Evolutionary conservation across 2,113 vertebrate species (phyloP).

Genomic region (Dipodomys ordii): DNA sequence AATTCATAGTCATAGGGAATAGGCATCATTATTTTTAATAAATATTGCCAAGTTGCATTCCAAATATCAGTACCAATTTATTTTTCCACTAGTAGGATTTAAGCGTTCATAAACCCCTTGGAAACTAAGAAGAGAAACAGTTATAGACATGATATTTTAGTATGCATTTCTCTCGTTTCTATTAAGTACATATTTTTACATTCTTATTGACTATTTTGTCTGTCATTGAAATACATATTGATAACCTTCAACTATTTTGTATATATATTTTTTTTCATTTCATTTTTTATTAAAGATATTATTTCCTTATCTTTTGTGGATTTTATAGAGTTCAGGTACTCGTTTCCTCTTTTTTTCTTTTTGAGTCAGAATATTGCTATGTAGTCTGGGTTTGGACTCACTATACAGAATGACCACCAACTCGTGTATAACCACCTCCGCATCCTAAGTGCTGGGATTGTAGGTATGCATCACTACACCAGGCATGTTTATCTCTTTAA

Average conservation of each 20-base stretch:
- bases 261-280: slow-evolving; percentile 1
- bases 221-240: background rate
- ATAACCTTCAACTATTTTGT: background rate
- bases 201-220: background rate
- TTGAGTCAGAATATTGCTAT: too few relatives aligned
- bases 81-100: slow-evolving; percentile 33
- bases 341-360: background rate
- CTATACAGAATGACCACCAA: too few relatives aligned
- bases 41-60: slow-evolving; percentile 22
- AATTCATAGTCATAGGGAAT: slow-evolving; percentile 18
- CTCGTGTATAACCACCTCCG: too few relatives aligned
- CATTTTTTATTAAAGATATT: too few relatives aligned
- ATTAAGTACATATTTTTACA: background rate
- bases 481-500: background rate
- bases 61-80: slow-evolving; percentile 5
- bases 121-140: slow-evolving; percentile 58
- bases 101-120: slow-evolving; percentile 3
- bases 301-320: background rate
- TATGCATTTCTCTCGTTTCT: slow-evolving; percentile 13
- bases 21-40: slow-evolving; percentile 47
- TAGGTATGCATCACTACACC: too few relatives aligned
- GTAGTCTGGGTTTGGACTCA: too few relatives aligned
- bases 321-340: slow-evolving; percentile 18
- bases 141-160: background rate
- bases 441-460: too few relatives aligned